These are phyloP conservation scores for Marisa cornuarietis DNA, from an alignment of 1,140 invertebrate genomes.

Conservation along the genomic window DNA sequence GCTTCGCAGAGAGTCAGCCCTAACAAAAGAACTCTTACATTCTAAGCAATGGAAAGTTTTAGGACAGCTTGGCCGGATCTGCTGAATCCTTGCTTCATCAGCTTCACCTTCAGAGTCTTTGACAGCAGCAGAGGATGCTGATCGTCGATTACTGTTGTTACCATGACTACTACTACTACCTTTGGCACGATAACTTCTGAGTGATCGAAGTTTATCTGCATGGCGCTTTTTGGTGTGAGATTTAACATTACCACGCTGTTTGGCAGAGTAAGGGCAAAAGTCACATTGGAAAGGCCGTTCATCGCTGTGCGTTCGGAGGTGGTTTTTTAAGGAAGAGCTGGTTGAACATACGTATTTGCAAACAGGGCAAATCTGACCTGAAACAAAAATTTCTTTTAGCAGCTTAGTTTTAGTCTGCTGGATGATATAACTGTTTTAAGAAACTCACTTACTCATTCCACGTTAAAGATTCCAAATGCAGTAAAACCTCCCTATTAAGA, in stretches of 20 bases:
- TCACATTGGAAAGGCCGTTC: constrained; percentile 63
- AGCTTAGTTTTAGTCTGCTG: too few species aligned
- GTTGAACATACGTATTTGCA: constrained; percentile 49
- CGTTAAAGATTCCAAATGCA: too few species aligned
- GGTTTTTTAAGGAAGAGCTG: constrained; percentile 54
- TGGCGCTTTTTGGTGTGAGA: constrained; percentile 52
- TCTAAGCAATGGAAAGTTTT: constrained; percentile 50
- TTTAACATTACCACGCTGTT: constrained; percentile 51
- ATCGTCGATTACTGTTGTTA: not conserved
- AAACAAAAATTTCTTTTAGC: not conserved
- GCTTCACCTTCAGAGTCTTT: constrained; percentile 4
- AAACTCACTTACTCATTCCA: too few species aligned
- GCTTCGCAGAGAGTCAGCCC: constrained; percentile 61
- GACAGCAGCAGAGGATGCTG: not conserved
- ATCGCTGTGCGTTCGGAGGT: constrained; percentile 66
- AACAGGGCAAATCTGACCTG: constrained; percentile 30
- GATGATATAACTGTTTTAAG: too few species aligned
- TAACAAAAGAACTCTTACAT: constrained; percentile 60
- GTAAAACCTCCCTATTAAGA: too few species aligned
- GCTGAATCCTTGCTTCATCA: constrained; percentile 23
- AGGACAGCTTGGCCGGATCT: constrained; percentile 39
- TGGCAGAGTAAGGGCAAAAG: constrained; percentile 60
- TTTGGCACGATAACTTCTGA: not conserved
- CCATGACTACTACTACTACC: not conserved
- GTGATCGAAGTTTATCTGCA: constrained; percentile 34